Evolutionary conservation across 2,888 invertebrate genomes (phyloP).

Genomic region (Octodonta nipae): DNA sequence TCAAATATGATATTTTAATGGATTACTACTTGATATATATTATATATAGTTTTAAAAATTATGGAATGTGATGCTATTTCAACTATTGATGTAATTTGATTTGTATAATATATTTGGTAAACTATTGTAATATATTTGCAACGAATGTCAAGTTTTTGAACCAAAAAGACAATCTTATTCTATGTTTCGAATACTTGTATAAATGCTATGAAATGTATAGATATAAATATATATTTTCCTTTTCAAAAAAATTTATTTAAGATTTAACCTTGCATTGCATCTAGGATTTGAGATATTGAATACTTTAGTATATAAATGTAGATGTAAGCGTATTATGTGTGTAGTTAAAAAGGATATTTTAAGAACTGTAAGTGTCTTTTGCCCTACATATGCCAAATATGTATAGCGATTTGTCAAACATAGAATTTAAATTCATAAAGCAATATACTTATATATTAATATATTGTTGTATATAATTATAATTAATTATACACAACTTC

Average conservation of each 20-base stretch:
- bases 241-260: constrained; percentile 16
- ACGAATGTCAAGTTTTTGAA: constrained; percentile 23
- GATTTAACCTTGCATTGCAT: constrained; percentile 32
- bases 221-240: constrained; percentile 14
- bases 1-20: too few species aligned
- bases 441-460: too few species aligned
- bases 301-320: constrained; percentile 13
- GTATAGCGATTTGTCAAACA: too few species aligned
- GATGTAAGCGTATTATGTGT: too few species aligned
- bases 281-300: constrained; percentile 32
- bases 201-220: constrained; percentile 13
- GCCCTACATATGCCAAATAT: too few species aligned
- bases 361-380: too few species aligned
- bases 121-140: constrained; percentile 16
- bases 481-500: too few species aligned
- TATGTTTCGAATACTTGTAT: constrained; percentile 17
- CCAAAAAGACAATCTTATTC: constrained; percentile 27
- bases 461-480: background rate
- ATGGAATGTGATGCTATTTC: too few species aligned
- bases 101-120: background rate
- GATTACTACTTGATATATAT: too few species aligned
- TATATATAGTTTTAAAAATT: too few species aligned
- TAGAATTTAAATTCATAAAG: too few species aligned
- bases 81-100: background rate
- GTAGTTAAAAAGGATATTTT: too few species aligned